These are phyloP conservation scores for Craseonycteris thonglongyai DNA, from an alignment of 2,113 vertebrate genomes.

Conservation along the genomic window DNA sequence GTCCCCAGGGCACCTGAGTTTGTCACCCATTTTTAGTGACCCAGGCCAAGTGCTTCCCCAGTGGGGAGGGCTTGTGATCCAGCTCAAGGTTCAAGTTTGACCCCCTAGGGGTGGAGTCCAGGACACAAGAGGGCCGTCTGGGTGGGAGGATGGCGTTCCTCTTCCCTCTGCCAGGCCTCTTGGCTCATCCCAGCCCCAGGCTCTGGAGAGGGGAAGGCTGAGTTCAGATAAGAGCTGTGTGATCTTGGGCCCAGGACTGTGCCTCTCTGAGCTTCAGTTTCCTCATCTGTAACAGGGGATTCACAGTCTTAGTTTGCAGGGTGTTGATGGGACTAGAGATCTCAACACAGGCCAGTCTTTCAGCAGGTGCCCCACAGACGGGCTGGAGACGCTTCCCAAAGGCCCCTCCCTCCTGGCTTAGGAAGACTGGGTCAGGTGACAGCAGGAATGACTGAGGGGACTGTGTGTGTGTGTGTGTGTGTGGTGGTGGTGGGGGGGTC, in stretches of 20 bases:
- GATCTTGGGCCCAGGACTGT: neutral
- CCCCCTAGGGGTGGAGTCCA: neutral
- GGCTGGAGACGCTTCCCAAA: neutral
- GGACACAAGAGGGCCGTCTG: neutral
- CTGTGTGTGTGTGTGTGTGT: too few species aligned
- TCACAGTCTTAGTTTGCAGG: neutral
- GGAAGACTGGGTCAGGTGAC: neutral
- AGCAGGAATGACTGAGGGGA: neutral
- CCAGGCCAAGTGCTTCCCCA: neutral
- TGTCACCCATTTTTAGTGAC: neutral
- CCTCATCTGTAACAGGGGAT: neutral
- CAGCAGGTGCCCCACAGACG: neutral
- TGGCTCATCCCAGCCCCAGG: neutral
- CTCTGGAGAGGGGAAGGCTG: neutral
- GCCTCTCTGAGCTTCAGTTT: neutral
- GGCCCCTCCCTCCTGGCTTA: neutral
- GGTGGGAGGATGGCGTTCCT: neutral
- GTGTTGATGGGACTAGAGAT: neutral
- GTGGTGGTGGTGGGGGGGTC: neutral
- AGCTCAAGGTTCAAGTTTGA: neutral
- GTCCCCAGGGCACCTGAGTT: neutral
- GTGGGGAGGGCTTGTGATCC: too few species aligned
- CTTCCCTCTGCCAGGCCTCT: neutral
- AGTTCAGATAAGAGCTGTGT: neutral
- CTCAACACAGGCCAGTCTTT: rapidly evolving